Evolutionary conservation across 2,113 vertebrate genomes (phyloP).

Genomic region (Ctenomys sociabilis): DNA sequence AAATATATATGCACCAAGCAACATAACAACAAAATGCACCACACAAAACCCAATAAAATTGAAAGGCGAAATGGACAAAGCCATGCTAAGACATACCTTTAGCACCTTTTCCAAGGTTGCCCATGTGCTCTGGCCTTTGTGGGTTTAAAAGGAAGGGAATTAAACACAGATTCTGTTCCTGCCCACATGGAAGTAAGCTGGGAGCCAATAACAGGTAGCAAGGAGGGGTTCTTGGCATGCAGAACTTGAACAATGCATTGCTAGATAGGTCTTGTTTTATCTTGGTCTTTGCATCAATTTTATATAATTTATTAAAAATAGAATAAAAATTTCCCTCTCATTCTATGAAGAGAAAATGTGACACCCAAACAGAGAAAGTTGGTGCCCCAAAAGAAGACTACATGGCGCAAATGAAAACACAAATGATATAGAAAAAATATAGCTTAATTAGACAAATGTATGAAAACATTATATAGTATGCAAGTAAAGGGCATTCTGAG

Average conservation of each 20-base stretch:
- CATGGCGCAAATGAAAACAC: not conserved
- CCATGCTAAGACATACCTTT: not conserved
- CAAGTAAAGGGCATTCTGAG: not conserved
- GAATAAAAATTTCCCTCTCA: not conserved
- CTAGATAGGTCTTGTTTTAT: too few species aligned
- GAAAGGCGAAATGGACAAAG: not conserved
- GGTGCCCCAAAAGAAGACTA: not conserved
- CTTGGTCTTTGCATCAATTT: not conserved
- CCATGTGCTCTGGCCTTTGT: not conserved
- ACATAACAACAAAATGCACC: not conserved
- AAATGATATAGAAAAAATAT: not conserved
- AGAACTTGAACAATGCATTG: not conserved
- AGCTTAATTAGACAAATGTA: not conserved
- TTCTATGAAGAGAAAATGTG: not conserved
- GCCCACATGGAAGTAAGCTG: not conserved
- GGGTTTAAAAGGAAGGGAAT: conserved; percentile 8
- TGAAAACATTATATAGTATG: not conserved
- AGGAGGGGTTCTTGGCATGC: not conserved
- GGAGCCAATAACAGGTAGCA: not conserved
- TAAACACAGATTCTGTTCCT: not conserved
- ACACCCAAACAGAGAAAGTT: not conserved
- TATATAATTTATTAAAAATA: not conserved
- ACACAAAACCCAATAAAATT: not conserved
- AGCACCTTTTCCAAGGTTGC: not conserved
- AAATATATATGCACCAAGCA: not conserved